Evolutionary conservation across 2,797 vertebrate genomes (phyloP).

Genomic region (Acipenser ruthenus): DNA sequence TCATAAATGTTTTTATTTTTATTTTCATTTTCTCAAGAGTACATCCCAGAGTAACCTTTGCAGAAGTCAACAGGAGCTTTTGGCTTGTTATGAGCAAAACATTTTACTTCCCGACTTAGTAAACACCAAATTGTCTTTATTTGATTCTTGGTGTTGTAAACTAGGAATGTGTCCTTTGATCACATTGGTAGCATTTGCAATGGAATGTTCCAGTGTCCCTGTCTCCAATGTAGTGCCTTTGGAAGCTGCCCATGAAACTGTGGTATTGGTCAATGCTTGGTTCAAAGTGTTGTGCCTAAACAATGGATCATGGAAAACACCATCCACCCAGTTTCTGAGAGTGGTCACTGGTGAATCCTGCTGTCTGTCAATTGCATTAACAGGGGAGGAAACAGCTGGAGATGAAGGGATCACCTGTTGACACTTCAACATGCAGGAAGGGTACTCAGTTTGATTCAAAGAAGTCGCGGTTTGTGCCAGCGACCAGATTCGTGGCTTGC

Average conservation of each 20-base stretch:
- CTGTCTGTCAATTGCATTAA: conserved; percentile 65
- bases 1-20: conserved; percentile 13
- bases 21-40: conserved; percentile 16
- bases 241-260: conserved; percentile 83
- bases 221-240: conserved; percentile 84
- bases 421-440: conserved; percentile 91
- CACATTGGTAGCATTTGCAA: conserved; percentile 54
- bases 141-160: conserved; percentile 64
- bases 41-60: conserved; percentile 23
- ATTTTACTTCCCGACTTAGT: conserved; percentile 83
- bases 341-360: conserved; percentile 94
- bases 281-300: conserved; percentile 98
- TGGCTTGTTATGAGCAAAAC: conserved; percentile 76
- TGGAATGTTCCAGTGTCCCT: conserved; percentile 62
- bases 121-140: conserved; percentile 75
- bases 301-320: conserved; percentile 94
- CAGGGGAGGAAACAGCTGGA: conserved; percentile 58
- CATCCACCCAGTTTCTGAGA: conserved; percentile 98
- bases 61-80: conserved; percentile 28
- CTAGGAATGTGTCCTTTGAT: conserved; percentile 67
- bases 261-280: conserved; percentile 79
- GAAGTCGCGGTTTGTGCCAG: conserved; percentile 89
- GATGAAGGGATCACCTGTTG: conserved; percentile 61
- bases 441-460: conserved; percentile 84
- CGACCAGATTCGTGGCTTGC: conserved; percentile 93